Base-by-base conservation (phyloP, 1,140 invertebrate species). In the Muscidifurax raptorellus region DNA sequence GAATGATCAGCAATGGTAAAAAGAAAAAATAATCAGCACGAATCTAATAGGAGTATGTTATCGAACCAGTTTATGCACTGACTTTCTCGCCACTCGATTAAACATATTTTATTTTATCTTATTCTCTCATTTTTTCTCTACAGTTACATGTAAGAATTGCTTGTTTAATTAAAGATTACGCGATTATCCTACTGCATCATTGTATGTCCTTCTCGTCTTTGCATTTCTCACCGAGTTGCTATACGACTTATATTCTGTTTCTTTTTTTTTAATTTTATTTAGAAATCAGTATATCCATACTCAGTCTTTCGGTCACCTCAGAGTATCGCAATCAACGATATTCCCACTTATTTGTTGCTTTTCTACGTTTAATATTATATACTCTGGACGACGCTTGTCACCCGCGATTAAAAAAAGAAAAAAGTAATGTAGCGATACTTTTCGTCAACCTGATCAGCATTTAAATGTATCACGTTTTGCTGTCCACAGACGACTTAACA, bases 281-380 rank as follows among this genome's bases (percentile, higher is more conserved):
- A 80, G 28, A 83, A 22, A 79, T 86, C 44, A 25, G 78, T 84
- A 82, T 79, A 86, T 78, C 67, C 76, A 47, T 86, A 82, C 86
- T 86, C 86, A 86, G 86, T 86, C 86, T 86, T 86, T 82, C 86
- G 47, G 32, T 82, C 80, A 78, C 28, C 52, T 82, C 67, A 69
- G 77, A 80, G 67, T 78, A 80, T 84, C 78, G 82, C 32, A 47
- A 59, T 59, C 40, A 47, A 79, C 77, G 78, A 86, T 79, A 72
- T 74, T 82, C 71, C 71, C 71, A 47, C 47, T 64, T 80, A n/a
- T 82, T 67, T 71, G 36, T 72, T 72, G 22, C 44, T 80, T 64
- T 74, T 47, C 59, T 78, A 32, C 13, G 9, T 40, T 59, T 72
- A 67, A 82, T 71, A 36, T 79, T 67, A 79, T 79, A 64, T 80